phyloP scores from a whole-genome alignment of 1,140 invertebrate species.

The Tetragonula clypearis region DNA sequence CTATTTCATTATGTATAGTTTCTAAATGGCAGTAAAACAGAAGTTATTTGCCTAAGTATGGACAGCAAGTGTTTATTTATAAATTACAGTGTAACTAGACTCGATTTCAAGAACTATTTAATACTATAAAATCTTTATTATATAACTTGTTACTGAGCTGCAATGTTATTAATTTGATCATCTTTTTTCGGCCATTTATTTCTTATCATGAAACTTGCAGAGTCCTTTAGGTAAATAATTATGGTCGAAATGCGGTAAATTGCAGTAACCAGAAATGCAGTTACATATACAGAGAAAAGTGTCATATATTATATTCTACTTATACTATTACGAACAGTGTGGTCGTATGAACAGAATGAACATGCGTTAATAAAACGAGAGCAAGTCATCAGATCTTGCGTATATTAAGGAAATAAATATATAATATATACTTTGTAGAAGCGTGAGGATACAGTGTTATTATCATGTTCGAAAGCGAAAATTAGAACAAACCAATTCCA shows the following conservation, averaged over 20 bases:
- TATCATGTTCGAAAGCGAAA: conserved; percentile 61
- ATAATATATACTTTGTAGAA: conserved; percentile 68
- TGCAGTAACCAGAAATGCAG: conserved; percentile 46
- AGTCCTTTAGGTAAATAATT: conserved; percentile 54
- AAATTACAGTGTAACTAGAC: conserved; percentile 13
- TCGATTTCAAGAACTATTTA: conserved; percentile 5
- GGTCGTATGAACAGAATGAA: conserved; percentile 42
- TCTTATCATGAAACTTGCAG: conserved; percentile 46
- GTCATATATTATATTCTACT: conserved; percentile 60
- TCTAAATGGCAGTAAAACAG: conserved; percentile 46
- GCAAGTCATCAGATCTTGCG: conserved; percentile 57
- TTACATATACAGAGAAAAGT: conserved; percentile 51
- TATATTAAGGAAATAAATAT: conserved; percentile 66
- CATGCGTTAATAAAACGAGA: conserved; percentile 32
- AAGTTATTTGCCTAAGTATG: conserved; percentile 59
- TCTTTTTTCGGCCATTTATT: conserved; percentile 22
- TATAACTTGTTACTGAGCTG: neutral
- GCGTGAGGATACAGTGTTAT: conserved; percentile 67
- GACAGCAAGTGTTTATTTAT: conserved; percentile 51
- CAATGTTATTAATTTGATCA: neutral
- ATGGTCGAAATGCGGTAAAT: conserved; percentile 30
- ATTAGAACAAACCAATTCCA: conserved; percentile 48
- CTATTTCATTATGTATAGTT: conserved; percentile 52
- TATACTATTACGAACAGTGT: conserved; percentile 46
- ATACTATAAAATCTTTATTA: neutral